Evolutionary conservation across 2,888 invertebrate species (phyloP).

Genomic region (Synergus laeviventris): DNA sequence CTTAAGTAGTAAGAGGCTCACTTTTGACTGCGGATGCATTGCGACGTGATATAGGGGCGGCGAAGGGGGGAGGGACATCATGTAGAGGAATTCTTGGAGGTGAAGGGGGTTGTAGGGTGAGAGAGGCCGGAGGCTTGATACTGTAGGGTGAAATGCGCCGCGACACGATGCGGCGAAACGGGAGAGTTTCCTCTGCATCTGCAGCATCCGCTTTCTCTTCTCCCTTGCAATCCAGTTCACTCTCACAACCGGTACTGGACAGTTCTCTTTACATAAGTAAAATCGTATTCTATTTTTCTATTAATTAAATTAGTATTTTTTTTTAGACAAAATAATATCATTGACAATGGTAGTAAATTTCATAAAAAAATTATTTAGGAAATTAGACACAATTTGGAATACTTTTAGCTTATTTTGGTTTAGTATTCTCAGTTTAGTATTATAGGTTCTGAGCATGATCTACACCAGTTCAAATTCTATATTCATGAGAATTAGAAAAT

Average conservation of each 20-base stretch:
- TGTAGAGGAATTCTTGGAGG: conserved; percentile 45
- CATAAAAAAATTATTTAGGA: neutral
- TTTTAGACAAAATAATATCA: neutral
- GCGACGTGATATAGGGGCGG: conserved; percentile 68
- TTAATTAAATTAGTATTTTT: neutral
- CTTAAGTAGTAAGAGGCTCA: conserved; percentile 5
- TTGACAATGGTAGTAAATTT: neutral
- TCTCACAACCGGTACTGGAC: conserved; percentile 39
- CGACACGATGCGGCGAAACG: conserved; percentile 69
- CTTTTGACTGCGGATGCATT: conserved; percentile 73
- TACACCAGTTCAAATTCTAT: neutral
- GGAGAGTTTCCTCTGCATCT: conserved; percentile 66
- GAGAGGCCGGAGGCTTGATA: conserved; percentile 46
- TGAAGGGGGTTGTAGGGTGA: conserved; percentile 48
- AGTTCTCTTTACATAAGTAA: conserved; percentile 24
- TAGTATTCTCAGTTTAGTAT: neutral
- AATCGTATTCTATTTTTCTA: conserved; percentile 1
- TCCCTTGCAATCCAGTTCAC: conserved; percentile 46
- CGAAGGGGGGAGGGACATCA: conserved; percentile 48
- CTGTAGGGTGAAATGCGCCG: conserved; percentile 65
- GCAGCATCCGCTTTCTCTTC: conserved; percentile 66
- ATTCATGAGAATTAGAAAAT: neutral
- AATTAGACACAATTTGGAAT: neutral
- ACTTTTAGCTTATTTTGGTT: neutral
- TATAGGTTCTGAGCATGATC: neutral